Conservation (phyloP, 2,888 invertebrate genomes). For the Notocelia uddmanniana region DNA sequence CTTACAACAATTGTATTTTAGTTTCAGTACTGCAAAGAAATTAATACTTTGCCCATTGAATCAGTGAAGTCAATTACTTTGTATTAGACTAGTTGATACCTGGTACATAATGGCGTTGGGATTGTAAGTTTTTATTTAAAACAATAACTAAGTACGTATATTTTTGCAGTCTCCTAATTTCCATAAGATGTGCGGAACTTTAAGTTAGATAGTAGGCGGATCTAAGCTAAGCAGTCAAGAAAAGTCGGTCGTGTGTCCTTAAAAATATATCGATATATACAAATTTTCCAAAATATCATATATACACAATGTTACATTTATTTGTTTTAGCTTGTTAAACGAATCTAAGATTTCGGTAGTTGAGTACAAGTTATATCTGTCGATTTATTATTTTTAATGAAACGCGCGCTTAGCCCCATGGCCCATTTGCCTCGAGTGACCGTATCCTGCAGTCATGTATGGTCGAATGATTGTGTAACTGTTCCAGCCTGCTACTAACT, state of each 20-base stretch:
- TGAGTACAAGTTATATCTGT: too few species aligned
- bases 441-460: not conserved
- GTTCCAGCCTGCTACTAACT: conserved; percentile 71
- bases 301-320: too few species aligned
- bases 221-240: too few species aligned
- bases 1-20: not conserved
- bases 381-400: too few species aligned
- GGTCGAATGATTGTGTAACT: not conserved
- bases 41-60: not conserved
- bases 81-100: conserved; percentile 36
- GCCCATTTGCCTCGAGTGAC: too few species aligned
- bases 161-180: not conserved
- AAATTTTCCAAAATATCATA: not conserved
- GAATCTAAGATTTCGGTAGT: too few species aligned
- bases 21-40: conserved; percentile 18
- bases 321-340: too few species aligned
- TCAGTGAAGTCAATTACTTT: not conserved
- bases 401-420: too few species aligned
- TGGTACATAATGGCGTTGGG: conserved; percentile 62
- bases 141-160: too few species aligned
- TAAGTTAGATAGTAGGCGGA: too few species aligned
- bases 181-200: too few species aligned
- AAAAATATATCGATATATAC: not conserved
- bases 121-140: conserved; percentile 61
- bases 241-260: not conserved